phyloP scores from a whole-genome alignment of 2,888 invertebrate species.

The Augiades crinisus region DNA sequence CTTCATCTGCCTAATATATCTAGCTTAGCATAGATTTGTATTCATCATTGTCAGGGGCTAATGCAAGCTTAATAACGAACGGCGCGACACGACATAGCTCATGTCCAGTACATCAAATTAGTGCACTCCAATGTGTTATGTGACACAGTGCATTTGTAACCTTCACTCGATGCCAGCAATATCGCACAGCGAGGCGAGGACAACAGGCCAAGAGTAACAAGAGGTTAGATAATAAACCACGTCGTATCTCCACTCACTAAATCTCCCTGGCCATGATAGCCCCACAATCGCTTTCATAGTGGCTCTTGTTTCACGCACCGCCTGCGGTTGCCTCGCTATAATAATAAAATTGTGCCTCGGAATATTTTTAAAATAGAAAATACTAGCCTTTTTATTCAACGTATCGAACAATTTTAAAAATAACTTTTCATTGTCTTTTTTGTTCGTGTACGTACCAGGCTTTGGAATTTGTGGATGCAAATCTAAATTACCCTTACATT shows the following conservation, averaged over 20 bases:
- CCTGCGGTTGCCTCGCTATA: slow-evolving; percentile 51
- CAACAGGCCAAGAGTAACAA: slow-evolving; percentile 29
- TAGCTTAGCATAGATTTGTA: slow-evolving; percentile 25
- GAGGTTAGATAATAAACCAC: slow-evolving; percentile 55
- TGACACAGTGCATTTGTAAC: slow-evolving; percentile 19
- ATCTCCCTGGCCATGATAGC: slow-evolving; percentile 56
- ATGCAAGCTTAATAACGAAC: slow-evolving; percentile 26
- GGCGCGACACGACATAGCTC: slow-evolving; percentile 13
- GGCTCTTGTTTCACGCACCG: slow-evolving; percentile 65
- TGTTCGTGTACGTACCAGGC: not conserved
- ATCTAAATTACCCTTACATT: not conserved
- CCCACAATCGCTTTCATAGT: slow-evolving; percentile 53
- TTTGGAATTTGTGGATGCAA: not conserved
- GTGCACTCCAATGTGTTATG: slow-evolving; percentile 19
- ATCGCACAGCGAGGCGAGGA: slow-evolving; percentile 11
- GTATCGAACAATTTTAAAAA: slow-evolving; percentile 1
- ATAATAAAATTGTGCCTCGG: slow-evolving; percentile 40
- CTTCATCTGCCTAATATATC: slow-evolving; percentile 21
- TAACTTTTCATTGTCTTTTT: not conserved
- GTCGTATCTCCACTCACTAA: slow-evolving; percentile 60
- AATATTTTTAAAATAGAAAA: slow-evolving; percentile 30
- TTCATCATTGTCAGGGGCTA: slow-evolving; percentile 23
- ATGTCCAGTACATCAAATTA: slow-evolving; percentile 26
- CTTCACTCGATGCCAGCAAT: slow-evolving; percentile 14
- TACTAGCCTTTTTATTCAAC: not conserved